These are phyloP conservation scores for Ligdia adustata DNA, from an alignment of 2,888 invertebrate species.

Conservation along the genomic window DNA sequence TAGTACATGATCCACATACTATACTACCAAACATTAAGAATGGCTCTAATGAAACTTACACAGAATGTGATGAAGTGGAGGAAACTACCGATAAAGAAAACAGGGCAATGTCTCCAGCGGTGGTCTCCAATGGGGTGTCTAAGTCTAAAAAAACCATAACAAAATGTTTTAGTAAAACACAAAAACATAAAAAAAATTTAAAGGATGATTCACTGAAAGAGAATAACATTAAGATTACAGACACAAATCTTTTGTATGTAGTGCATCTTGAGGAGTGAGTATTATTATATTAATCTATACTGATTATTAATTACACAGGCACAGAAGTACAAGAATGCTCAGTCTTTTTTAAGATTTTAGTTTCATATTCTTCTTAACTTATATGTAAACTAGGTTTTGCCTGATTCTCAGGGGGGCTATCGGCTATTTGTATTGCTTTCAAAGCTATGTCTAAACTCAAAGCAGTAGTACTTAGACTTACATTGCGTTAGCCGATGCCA, in stretches of 20 bases:
- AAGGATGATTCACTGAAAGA: constrained; percentile 25
- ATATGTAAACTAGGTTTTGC: too few species aligned
- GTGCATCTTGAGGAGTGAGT: constrained; percentile 71
- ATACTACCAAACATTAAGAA: neutral
- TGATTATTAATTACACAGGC: too few species aligned
- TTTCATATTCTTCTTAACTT: too few species aligned
- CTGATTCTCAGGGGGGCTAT: too few species aligned
- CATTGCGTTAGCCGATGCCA: too few species aligned
- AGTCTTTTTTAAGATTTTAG: too few species aligned
- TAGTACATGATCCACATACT: constrained; percentile 67
- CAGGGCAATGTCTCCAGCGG: constrained; percentile 37
- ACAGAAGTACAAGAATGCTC: too few species aligned
- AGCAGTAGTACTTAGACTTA: too few species aligned
- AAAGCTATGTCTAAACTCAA: too few species aligned
- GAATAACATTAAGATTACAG: constrained; percentile 31
- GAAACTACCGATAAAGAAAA: constrained; percentile 1
- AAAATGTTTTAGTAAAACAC: constrained; percentile 56
- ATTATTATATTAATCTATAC: too few species aligned
- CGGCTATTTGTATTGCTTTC: too few species aligned
- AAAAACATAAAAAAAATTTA: constrained; percentile 45
- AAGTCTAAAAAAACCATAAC: constrained; percentile 52
- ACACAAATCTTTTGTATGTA: constrained; percentile 71
- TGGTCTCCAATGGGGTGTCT: constrained; percentile 37
- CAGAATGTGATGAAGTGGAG: too few species aligned
- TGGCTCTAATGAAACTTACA: neutral